phyloP scores from a whole-genome alignment of 2,797 vertebrate species.

The Falco naumanni region DNA sequence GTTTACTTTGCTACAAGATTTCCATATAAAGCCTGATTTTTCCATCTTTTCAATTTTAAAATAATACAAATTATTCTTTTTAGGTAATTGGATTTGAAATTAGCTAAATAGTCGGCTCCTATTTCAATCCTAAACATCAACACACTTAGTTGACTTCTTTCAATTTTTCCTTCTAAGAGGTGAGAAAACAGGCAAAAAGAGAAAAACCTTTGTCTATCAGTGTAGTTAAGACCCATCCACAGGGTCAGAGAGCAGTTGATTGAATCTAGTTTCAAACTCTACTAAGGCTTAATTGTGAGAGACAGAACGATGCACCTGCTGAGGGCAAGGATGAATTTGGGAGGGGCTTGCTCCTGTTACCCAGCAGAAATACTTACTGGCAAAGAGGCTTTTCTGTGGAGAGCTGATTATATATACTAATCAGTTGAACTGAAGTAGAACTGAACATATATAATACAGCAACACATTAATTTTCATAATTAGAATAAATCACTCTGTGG shows the following conservation, averaged over 20 bases:
- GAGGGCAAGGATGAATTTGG: neutral
- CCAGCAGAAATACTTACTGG: neutral
- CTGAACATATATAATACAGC: neutral
- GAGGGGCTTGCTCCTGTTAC: neutral
- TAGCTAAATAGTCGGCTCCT: neutral
- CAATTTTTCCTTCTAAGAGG: constrained; percentile 15
- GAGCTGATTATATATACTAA: neutral
- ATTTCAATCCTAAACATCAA: neutral
- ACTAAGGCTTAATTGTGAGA: constrained; percentile 24
- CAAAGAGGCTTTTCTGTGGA: neutral
- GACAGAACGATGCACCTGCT: neutral
- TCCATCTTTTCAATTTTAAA: neutral
- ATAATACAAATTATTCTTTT: neutral
- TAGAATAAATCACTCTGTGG: neutral
- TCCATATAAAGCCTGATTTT: neutral
- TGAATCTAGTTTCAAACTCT: constrained; percentile 21
- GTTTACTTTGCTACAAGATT: neutral
- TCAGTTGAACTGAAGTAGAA: neutral
- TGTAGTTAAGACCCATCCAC: neutral
- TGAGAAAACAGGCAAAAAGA: constrained; percentile 8
- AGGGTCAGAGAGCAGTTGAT: neutral
- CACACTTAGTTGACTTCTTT: neutral
- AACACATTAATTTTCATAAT: neutral
- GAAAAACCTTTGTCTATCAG: neutral
- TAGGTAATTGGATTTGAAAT: neutral